Percentiles rank a stretch among this genome's conserved stretches.
These are phyloP conservation scores for Parnassius smintheus DNA, from an alignment of 2,888 invertebrate species.

Conservation along the genomic window DNA sequence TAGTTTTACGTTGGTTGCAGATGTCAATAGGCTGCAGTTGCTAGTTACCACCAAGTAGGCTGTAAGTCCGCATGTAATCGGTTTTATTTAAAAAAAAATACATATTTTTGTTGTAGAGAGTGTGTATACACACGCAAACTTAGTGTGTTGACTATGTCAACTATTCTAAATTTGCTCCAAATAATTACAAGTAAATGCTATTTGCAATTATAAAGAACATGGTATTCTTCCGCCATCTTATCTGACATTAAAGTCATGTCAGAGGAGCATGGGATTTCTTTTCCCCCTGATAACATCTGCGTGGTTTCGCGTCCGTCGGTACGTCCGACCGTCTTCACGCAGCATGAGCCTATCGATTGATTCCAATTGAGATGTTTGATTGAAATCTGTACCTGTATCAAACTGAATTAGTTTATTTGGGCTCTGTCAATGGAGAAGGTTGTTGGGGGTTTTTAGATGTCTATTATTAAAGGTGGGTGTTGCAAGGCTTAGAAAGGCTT, in stretches of 20 bases:
- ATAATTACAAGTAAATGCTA: too few species aligned
- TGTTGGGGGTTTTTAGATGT: conserved; percentile 13
- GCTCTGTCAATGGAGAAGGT: conserved; percentile 17
- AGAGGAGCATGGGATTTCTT: conserved; percentile 1
- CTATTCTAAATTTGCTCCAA: too few species aligned
- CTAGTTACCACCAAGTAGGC: too few species aligned
- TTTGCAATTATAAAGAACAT: background rate
- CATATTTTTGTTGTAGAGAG: too few species aligned
- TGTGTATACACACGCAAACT: too few species aligned
- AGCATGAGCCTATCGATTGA: conserved; percentile 24
- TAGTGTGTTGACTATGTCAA: too few species aligned
- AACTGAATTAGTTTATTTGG: conserved; percentile 24
- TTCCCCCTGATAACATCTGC: conserved; percentile 17
- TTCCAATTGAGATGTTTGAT: conserved; percentile 27
- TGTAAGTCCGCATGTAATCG: too few species aligned
- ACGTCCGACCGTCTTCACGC: conserved; percentile 21
- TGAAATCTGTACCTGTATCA: conserved; percentile 26
- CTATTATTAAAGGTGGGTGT: conserved; percentile 15
- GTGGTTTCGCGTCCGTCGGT: conserved; percentile 12
- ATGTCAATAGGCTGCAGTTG: too few species aligned
- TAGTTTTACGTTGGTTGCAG: too few species aligned
- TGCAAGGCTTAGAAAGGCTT: background rate
- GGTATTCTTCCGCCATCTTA: conserved; percentile 10
- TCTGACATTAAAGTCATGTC: conserved; percentile 3
- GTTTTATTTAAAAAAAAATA: too few species aligned